phyloP scores from a whole-genome alignment of 2,113 vertebrate species.

The Fukomys damarensis region DNA sequence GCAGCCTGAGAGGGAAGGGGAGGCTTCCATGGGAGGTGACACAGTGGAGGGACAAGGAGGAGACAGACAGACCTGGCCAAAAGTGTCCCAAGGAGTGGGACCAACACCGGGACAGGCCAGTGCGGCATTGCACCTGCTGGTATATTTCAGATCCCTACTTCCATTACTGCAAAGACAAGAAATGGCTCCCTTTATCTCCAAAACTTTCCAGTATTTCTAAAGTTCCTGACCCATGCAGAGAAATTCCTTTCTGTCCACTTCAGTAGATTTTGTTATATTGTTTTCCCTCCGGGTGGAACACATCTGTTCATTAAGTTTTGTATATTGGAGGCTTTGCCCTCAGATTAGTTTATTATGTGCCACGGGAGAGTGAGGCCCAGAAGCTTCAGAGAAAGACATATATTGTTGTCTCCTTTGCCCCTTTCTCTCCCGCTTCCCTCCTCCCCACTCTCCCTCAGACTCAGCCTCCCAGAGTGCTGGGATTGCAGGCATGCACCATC shows the following conservation, averaged over 20 bases:
- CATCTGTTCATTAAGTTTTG: neutral
- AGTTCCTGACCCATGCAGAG: neutral
- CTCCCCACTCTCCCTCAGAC: accelerated
- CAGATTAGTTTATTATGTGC: no score
- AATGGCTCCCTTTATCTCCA: neutral
- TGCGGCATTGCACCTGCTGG: neutral
- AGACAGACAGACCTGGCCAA: neutral
- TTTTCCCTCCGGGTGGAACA: neutral
- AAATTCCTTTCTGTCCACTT: neutral
- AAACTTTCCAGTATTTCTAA: neutral
- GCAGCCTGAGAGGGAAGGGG: neutral
- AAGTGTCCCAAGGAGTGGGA: neutral
- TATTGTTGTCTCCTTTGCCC: neutral
- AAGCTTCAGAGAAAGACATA: neutral
- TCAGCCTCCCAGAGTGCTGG: neutral
- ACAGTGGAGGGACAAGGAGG: neutral
- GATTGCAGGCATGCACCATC: neutral
- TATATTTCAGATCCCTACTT: neutral
- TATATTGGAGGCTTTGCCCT: neutral
- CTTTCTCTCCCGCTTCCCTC: neutral
- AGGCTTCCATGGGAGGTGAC: neutral
- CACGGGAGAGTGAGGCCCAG: neutral
- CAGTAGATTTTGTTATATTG: neutral
- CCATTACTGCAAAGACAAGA: neutral
- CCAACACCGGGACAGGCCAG: neutral